Evolutionary conservation across 2,888 invertebrate genomes (phyloP).

Genomic region (Pristionchus mayeri): DNA sequence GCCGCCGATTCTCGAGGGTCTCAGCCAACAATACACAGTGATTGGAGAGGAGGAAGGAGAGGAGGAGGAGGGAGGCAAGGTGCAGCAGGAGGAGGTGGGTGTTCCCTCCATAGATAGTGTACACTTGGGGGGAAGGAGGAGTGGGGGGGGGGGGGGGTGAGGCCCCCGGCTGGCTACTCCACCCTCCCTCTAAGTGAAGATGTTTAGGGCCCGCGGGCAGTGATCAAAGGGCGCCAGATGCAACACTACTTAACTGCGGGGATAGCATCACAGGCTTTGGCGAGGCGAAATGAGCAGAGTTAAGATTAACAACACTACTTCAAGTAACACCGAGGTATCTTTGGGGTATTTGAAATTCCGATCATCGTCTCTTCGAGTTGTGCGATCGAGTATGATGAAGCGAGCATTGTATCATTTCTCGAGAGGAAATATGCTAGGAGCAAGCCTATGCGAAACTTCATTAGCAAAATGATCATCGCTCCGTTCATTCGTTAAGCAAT

Average conservation of each 20-base stretch:
- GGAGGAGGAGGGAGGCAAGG: background rate
- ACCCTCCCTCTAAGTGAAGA: background rate
- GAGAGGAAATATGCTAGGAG: no score
- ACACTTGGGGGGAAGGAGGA: background rate
- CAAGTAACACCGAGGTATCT: no score
- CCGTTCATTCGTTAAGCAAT: no score
- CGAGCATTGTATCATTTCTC: no score
- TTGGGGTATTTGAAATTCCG: no score
- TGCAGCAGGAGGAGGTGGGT: background rate
- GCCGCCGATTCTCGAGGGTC: conserved; percentile 6
- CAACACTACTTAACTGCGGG: background rate
- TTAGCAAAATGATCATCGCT: no score
- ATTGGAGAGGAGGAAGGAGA: background rate
- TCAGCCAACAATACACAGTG: conserved; percentile 33
- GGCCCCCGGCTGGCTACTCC: background rate
- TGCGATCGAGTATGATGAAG: no score
- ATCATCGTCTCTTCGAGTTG: no score
- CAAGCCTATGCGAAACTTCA: no score
- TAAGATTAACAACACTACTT: no score
- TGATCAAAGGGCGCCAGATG: conserved; percentile 20
- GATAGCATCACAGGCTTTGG: conserved; percentile 24
- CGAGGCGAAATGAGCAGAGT: no score
- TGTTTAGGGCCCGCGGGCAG: background rate
- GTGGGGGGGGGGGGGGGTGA: background rate
- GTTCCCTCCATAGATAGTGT: background rate